Evolutionary conservation across 2,113 vertebrate genomes (phyloP).

Genomic region (Typhlomys cinereus): DNA sequence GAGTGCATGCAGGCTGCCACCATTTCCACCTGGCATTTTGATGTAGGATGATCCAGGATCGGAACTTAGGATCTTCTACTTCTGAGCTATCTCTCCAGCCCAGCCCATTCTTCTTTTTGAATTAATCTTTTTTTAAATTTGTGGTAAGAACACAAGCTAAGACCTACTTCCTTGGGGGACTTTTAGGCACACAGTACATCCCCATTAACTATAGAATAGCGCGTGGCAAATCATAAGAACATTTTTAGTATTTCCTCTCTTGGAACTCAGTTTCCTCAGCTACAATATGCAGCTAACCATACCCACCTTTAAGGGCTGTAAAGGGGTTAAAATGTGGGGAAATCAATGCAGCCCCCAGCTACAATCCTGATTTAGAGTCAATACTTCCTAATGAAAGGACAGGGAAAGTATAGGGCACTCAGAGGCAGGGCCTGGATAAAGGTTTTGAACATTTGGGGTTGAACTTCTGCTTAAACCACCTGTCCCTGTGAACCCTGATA

Average conservation of each 20-base stretch:
- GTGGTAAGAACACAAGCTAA: neutral
- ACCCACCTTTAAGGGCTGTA: neutral
- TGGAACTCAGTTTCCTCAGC: neutral
- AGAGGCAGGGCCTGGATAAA: neutral
- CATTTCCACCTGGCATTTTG: too few relatives aligned
- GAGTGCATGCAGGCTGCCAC: too few relatives aligned
- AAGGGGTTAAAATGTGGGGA: neutral
- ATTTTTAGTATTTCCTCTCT: neutral
- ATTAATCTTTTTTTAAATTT: neutral
- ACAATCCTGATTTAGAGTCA: neutral
- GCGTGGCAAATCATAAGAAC: neutral
- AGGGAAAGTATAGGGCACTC: neutral
- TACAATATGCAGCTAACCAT: rapidly evolving
- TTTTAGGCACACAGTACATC: rapidly evolving
- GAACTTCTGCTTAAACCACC: neutral
- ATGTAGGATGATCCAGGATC: too few relatives aligned
- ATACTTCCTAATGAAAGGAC: neutral
- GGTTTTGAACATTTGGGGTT: neutral
- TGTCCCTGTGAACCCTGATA: neutral
- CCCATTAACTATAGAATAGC: neutral
- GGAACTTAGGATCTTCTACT: too few relatives aligned
- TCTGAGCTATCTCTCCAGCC: too few relatives aligned
- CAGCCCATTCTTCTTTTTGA: too few relatives aligned
- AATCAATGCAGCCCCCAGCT: neutral
- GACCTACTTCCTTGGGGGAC: neutral